Conservation (phyloP, 2,888 invertebrate genomes). For the Slavum lentiscoides region DNA sequence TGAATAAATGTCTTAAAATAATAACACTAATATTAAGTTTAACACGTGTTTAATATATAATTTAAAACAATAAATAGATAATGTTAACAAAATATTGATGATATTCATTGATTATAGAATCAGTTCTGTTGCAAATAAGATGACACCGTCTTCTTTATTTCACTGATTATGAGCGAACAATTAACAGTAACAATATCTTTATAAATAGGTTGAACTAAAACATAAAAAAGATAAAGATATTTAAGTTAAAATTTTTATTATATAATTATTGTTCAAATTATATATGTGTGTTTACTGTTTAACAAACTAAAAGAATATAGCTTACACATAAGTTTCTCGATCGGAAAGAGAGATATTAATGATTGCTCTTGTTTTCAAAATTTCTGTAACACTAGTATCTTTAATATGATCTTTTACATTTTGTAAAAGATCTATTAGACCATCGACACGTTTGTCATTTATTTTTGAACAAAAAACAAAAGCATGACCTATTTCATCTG, state of each 20-base stretch:
- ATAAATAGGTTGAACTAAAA: conserved; percentile 50
- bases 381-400: conserved; percentile 33
- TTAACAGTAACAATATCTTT: conserved; percentile 42
- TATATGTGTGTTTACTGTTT: not conserved
- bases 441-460: not conserved
- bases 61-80: not conserved
- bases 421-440: conserved; percentile 29
- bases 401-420: conserved; percentile 43
- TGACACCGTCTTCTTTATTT: conserved; percentile 38
- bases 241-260: too few relatives aligned
- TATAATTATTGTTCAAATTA: not conserved
- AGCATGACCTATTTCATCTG: conserved; percentile 46
- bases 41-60: too few relatives aligned
- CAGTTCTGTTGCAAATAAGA: conserved; percentile 22
- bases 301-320: not conserved
- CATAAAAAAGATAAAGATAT: not conserved
- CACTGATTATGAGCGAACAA: conserved; percentile 37
- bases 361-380: conserved; percentile 42
- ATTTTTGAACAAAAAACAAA: conserved; percentile 41
- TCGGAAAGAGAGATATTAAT: conserved; percentile 37
- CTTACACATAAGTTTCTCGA: conserved; percentile 41
- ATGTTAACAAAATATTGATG: not conserved
- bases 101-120: not conserved
- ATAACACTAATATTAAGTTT: too few relatives aligned
- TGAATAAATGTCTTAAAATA: too few relatives aligned